A percentile compares a stretch with the other conserved stretches of the same genome.
Conservation (phyloP, 2,797 vertebrate genomes). For the Chaunax sp. region DNA sequence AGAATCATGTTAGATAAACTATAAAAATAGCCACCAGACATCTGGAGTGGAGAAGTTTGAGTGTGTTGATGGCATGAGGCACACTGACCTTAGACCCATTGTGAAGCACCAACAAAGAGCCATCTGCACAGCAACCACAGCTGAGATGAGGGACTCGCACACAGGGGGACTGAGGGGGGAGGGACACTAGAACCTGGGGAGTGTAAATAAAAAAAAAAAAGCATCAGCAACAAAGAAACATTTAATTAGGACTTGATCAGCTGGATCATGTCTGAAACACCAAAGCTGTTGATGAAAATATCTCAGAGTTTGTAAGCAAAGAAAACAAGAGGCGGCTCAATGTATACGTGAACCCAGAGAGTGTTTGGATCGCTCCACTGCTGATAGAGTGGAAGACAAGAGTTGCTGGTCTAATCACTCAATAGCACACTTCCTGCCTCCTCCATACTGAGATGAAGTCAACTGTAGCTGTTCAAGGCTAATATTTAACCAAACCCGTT, state of each 20-base stretch:
- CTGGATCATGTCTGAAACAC: constrained; percentile 32
- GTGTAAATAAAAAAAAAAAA: constrained; percentile 50
- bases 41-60: constrained; percentile 76
- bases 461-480: constrained; percentile 59
- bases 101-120: constrained; percentile 87
- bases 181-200: constrained; percentile 49
- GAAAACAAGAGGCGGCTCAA: constrained; percentile 38
- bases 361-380: constrained; percentile 41
- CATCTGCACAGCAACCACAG: constrained; percentile 87
- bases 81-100: constrained; percentile 83
- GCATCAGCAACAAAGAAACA: constrained; percentile 42
- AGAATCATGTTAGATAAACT: constrained; percentile 39
- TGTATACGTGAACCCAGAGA: constrained; percentile 25
- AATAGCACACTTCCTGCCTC: constrained; percentile 78
- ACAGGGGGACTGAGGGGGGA: constrained; percentile 52
- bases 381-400: constrained; percentile 68
- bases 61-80: constrained; percentile 75
- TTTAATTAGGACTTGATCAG: constrained; percentile 40
- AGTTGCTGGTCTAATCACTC: constrained; percentile 75
- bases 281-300: constrained; percentile 5
- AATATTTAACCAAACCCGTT: constrained; percentile 68
- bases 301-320: constrained; percentile 20
- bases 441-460: constrained; percentile 63
- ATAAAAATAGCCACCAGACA: constrained; percentile 57
- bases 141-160: constrained; percentile 74